Evolutionary conservation across 2,113 vertebrate genomes (phyloP).

Genomic region (Cricetomys ansorgei): DNA sequence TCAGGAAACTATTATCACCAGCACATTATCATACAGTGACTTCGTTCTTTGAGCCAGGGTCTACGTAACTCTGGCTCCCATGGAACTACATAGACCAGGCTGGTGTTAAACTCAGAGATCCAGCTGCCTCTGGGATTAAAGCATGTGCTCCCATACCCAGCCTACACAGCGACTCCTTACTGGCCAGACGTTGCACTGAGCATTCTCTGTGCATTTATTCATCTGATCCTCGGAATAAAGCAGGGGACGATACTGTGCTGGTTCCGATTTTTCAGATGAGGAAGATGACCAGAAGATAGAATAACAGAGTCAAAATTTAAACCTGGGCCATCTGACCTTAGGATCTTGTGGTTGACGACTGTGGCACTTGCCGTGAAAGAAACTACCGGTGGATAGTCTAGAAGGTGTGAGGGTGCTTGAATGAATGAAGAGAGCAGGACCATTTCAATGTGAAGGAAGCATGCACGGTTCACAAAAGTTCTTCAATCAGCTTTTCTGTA

Average conservation of each 20-base stretch:
- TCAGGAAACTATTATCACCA: not conserved
- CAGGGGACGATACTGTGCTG: not conserved
- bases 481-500: not conserved
- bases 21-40: not conserved
- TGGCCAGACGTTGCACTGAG: not conserved
- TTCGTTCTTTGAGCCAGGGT: not conserved
- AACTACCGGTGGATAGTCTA: not conserved
- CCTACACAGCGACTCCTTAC: not conserved
- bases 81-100: not conserved
- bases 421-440: not conserved
- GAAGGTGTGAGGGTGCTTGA: not conserved
- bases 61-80: not conserved
- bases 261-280: not conserved
- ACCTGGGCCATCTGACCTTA: not conserved
- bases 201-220: not conserved
- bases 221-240: not conserved
- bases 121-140: not conserved
- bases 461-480: not conserved
- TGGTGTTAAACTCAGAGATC: not conserved
- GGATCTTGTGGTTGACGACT: rapidly evolving
- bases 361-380: not conserved
- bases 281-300: slow-evolving; percentile 18
- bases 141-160: not conserved
- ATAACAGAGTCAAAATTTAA: not conserved
- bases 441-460: not conserved